Percentiles rank a stretch among this genome's conserved stretches.
These are phyloP conservation scores for Drosophila neotestacea DNA, from an alignment of 2,888 invertebrate genomes.

Conservation along the genomic window DNA sequence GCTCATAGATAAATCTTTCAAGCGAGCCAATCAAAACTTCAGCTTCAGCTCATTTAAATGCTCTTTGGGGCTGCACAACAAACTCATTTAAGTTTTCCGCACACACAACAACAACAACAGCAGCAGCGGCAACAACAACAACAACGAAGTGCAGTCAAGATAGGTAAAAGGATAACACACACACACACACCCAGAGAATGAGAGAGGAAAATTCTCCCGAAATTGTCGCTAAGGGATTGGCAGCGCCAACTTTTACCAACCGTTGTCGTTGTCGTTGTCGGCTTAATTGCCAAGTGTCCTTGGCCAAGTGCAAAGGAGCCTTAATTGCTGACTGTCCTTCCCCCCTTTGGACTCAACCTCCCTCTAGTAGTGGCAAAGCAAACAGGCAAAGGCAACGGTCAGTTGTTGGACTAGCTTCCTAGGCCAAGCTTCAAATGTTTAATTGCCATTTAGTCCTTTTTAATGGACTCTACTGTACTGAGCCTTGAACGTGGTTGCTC, in stretches of 20 bases:
- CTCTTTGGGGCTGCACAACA: slow-evolving; percentile 54
- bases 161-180: slow-evolving; percentile 73
- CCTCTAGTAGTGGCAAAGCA: slow-evolving; percentile 4
- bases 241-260: slow-evolving; percentile 64
- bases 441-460: slow-evolving; percentile 83
- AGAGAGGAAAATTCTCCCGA: slow-evolving; percentile 25
- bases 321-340: slow-evolving; percentile 64
- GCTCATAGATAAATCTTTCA: slow-evolving; percentile 66
- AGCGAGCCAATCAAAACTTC: slow-evolving; percentile 73
- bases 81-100: slow-evolving; percentile 74
- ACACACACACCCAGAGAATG: background rate
- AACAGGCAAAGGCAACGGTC: slow-evolving; percentile 40
- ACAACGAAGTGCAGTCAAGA: slow-evolving; percentile 43
- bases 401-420: slow-evolving; percentile 38
- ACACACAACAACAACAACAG: slow-evolving; percentile 7
- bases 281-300: slow-evolving; percentile 80
- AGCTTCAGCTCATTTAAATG: slow-evolving; percentile 65
- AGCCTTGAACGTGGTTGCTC: no score
- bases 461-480: slow-evolving; percentile 75
- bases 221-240: slow-evolving; percentile 72
- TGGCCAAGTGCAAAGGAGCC: slow-evolving; percentile 74
- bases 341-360: background rate
- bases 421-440: slow-evolving; percentile 77
- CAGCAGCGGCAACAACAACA: slow-evolving; percentile 16
- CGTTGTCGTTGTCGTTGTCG: slow-evolving; percentile 53